A percentile compares a stretch with the other conserved stretches of the same genome.
These are phyloP conservation scores for Quadriops clusia DNA, from an alignment of 2,888 invertebrate genomes.

Conservation along the genomic window DNA sequence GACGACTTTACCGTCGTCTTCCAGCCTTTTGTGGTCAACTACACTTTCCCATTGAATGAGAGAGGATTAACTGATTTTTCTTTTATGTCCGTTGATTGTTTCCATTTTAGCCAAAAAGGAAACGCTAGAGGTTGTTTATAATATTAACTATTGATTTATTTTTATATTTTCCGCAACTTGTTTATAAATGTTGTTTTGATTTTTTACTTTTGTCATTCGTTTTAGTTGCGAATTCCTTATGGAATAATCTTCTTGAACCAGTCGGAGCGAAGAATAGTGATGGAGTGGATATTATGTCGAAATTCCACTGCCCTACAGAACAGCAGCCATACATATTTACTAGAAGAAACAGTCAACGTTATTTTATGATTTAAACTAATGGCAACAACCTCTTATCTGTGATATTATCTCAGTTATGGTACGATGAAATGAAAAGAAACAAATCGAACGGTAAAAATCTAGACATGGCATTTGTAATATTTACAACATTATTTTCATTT, in stretches of 20 bases:
- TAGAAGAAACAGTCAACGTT: conserved; percentile 23
- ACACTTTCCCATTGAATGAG: conserved; percentile 33
- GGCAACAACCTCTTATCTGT: no score
- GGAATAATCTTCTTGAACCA: conserved; percentile 50
- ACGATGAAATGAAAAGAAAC: no score
- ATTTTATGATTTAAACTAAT: background rate
- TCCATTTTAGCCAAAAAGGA: conserved; percentile 49
- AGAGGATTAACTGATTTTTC: conserved; percentile 39
- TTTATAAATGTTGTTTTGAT: background rate
- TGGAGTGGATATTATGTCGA: conserved; percentile 23
- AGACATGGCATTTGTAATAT: no score
- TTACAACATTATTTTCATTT: no score
- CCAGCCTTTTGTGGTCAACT: conserved; percentile 39
- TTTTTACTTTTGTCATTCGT: conserved; percentile 15
- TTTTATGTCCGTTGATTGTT: conserved; percentile 48
- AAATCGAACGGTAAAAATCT: no score
- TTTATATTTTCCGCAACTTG: conserved; percentile 1
- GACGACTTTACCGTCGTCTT: conserved; percentile 48
- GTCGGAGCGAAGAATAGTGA: conserved; percentile 37
- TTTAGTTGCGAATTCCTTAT: conserved; percentile 43
- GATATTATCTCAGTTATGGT: no score
- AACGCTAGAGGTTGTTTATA: conserved; percentile 46
- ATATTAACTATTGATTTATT: no score
- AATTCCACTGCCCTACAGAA: conserved; percentile 39
- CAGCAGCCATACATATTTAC: conserved; percentile 38